Base-by-base conservation (phyloP, 2,797 vertebrate species). In the Distichodus sexfasciatus region DNA sequence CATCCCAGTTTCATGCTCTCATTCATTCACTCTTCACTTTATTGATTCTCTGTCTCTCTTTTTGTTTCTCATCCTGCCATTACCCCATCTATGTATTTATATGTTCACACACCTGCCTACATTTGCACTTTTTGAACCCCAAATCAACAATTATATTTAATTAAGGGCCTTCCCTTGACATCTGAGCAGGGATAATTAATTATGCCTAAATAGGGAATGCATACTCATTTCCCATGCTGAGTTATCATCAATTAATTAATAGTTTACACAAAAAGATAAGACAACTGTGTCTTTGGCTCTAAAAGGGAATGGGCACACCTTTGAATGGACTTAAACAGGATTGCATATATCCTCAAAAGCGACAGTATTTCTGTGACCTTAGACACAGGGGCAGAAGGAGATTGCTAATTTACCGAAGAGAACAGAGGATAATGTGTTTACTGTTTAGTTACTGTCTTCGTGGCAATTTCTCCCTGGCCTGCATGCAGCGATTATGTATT, bases 221-320 rank as follows among this genome's bases (percentile, higher is more conserved):
- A 82, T 53, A 61, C 71, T 85, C 75, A 85, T 86, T 82, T 80
- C 86, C 74, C 75, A 79, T 70, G 36, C 78, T 76, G 86, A 89
- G n/a, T 90, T 80, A 81, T 74, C 76, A 88, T 89, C 85, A 86
- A 83, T 85, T 87, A 86, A 90, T 89, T 89, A 88, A 84, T 79
- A 73, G 41, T 57, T 75, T 82, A 79, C 79, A 78, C 60, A 71
- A 61, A 40, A 69, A 74, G 84, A 85, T 88, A 86, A 86, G 72
- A 83, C 72, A 76, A 69, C 76, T 58, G 63, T 68, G 78, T 59
- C 71, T 75, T 74, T 59, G 70, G 80, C 15, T 65, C 57, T 14
- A 74, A 66, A 29, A 77, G 75, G 74, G 75, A 81, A 62, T 78
- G 75, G 68, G 72, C 68, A 72, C 65, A 70, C 61, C 38, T 54